Percentiles rank a stretch among this genome's conserved stretches.
Evolutionary conservation across 2,888 invertebrate genomes (phyloP).

Genomic region (Mesodorylaimus sp.): DNA sequence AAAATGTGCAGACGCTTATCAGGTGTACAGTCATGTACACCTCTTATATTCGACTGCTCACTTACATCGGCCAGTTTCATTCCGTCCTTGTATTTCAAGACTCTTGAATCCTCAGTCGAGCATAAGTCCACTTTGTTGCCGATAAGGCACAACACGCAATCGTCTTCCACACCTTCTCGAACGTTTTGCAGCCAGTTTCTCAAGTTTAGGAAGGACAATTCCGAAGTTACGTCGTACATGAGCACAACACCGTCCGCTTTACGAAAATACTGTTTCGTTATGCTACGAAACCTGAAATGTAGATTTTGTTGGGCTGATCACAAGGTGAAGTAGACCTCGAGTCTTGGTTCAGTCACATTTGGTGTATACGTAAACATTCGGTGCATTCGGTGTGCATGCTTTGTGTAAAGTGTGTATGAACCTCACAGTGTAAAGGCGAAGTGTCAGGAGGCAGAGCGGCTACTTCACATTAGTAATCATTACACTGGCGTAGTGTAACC

Average conservation of each 20-base stretch:
- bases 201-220: constrained; percentile 37
- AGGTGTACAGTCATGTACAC: neutral
- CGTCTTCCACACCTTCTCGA: constrained; percentile 34
- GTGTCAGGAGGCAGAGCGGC: neutral
- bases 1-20: constrained; percentile 3
- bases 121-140: constrained; percentile 40
- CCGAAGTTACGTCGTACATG: constrained; percentile 41
- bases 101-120: constrained; percentile 27
- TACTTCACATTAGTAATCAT: no score
- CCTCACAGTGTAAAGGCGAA: no score
- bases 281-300: constrained; percentile 37
- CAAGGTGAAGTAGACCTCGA: no score
- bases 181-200: constrained; percentile 37
- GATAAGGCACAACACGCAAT: constrained; percentile 35
- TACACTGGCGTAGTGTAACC: no score
- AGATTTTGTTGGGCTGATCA: no score
- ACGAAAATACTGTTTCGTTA: constrained; percentile 42
- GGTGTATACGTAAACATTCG: no score
- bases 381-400: no score
- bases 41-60: neutral
- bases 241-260: constrained; percentile 41
- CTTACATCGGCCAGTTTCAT: constrained; percentile 34
- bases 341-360: no score
- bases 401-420: no score
- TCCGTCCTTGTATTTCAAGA: constrained; percentile 34